A percentile compares a stretch with the other conserved stretches of the same genome.
Evolutionary conservation across 2,797 vertebrate species (phyloP).

Genomic region (Myiothlypis chrysogaster): DNA sequence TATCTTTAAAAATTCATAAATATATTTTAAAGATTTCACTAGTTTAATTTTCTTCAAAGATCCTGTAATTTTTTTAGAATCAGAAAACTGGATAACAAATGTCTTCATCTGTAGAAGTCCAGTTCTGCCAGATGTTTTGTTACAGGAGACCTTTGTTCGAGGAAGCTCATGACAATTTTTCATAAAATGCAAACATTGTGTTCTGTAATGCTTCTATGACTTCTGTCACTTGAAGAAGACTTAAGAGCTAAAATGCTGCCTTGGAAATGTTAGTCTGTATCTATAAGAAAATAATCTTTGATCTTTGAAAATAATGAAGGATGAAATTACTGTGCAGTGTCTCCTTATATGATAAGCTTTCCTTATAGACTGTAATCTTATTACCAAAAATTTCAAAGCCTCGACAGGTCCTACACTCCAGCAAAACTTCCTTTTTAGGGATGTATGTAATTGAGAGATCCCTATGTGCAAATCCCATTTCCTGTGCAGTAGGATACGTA

Average conservation of each 20-base stretch:
- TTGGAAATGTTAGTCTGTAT: neutral
- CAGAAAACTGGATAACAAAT: neutral
- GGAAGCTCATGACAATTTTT: neutral
- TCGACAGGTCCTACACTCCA: neutral
- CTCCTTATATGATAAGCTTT: neutral
- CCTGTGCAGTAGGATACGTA: neutral
- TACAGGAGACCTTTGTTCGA: neutral
- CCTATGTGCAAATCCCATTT: neutral
- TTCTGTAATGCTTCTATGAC: neutral
- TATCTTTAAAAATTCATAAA: neutral
- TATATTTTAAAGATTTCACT: neutral
- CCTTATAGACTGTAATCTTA: neutral
- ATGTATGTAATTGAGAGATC: neutral
- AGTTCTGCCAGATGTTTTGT: neutral
- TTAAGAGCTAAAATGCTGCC: neutral
- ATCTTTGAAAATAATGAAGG: neutral
- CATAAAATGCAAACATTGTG: neutral
- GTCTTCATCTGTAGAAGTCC: neutral
- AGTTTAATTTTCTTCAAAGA: neutral
- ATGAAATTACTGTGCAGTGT: neutral
- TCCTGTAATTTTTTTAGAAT: neutral
- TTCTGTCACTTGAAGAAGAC: neutral
- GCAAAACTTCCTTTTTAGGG: neutral
- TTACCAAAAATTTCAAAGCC: neutral
- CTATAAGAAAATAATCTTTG: neutral